Conservation (phyloP, 2,888 invertebrate species). For the Deladenus siricidicola region DNA sequence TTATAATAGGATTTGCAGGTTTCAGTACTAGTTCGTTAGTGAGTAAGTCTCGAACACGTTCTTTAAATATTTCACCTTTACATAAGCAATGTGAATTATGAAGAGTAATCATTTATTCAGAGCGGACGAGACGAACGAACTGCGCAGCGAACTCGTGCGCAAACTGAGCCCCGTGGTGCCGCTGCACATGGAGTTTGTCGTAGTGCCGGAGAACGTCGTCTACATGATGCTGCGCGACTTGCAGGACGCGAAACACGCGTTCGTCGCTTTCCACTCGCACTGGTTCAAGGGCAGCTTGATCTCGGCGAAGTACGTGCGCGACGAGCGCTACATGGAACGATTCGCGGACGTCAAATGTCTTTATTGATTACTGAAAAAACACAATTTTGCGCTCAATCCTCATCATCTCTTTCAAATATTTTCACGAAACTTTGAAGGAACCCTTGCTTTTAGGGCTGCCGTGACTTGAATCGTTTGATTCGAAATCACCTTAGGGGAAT, state of each 20-base stretch:
- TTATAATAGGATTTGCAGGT: no score
- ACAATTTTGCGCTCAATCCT: no score
- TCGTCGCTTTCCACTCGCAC: slow-evolving; percentile 19
- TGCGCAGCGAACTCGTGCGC: slow-evolving; percentile 11
- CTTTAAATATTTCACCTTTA: slow-evolving; percentile 2
- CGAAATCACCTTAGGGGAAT: no score
- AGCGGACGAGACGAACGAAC: background rate
- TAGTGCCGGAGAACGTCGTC: slow-evolving; percentile 10
- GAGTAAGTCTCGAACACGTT: no score
- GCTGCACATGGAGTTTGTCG: slow-evolving; percentile 11
- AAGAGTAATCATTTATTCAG: slow-evolving; percentile 9
- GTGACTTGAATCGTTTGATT: no score
- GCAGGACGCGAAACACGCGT: slow-evolving; percentile 21
- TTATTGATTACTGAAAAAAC: no score
- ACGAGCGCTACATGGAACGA: slow-evolving; percentile 24
- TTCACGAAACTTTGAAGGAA: no score
- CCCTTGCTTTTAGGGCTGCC: no score
- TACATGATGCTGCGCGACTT: slow-evolving; percentile 23
- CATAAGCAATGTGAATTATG: background rate
- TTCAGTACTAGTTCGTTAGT: no score
- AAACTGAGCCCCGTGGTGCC: slow-evolving; percentile 21
- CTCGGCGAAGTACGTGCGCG: slow-evolving; percentile 20
- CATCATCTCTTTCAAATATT: no score
- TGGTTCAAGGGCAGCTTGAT: slow-evolving; percentile 21
- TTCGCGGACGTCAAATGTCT: slow-evolving; percentile 18